Percentiles rank a stretch among this genome's conserved stretches.
Evolutionary conservation across 2,888 invertebrate species (phyloP).

Genomic region (Cosmorhoe ocellata): DNA sequence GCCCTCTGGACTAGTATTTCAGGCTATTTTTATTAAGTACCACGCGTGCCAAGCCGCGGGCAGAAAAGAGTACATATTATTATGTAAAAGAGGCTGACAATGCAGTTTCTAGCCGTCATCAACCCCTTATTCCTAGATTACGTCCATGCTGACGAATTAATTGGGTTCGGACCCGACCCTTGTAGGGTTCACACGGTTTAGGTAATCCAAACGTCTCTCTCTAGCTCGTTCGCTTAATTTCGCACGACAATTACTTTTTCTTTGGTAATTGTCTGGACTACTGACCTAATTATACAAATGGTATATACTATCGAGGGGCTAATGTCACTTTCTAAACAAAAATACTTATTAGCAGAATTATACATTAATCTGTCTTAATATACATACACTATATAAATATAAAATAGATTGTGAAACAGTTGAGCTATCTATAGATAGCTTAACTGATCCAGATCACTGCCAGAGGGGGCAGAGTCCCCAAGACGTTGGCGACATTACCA

Average conservation of each 20-base stretch:
- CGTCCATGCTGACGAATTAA: slow-evolving; percentile 34
- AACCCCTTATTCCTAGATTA: slow-evolving; percentile 14
- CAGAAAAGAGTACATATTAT: no score
- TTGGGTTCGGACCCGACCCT: slow-evolving; percentile 46
- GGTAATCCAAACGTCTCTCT: slow-evolving; percentile 52
- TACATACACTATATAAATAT: no score
- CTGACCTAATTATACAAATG: slow-evolving; percentile 31
- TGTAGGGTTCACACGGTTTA: slow-evolving; percentile 53
- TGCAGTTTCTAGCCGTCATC: background rate
- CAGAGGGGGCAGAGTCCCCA: no score
- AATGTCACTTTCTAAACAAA: slow-evolving; percentile 24
- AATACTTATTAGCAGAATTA: no score
- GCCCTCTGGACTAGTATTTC: no score
- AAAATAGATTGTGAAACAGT: no score
- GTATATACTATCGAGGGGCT: slow-evolving; percentile 23
- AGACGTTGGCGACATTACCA: no score
- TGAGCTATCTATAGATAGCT: no score
- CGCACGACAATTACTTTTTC: slow-evolving; percentile 37
- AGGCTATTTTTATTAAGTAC: no score
- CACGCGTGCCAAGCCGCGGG: no score
- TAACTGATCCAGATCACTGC: no score
- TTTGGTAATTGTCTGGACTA: slow-evolving; percentile 31
- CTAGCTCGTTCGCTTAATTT: slow-evolving; percentile 48
- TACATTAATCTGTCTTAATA: no score
- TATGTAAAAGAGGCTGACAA: background rate